Conservation (phyloP, 2,113 vertebrate species). For the Cheirogaleus medius region DNA sequence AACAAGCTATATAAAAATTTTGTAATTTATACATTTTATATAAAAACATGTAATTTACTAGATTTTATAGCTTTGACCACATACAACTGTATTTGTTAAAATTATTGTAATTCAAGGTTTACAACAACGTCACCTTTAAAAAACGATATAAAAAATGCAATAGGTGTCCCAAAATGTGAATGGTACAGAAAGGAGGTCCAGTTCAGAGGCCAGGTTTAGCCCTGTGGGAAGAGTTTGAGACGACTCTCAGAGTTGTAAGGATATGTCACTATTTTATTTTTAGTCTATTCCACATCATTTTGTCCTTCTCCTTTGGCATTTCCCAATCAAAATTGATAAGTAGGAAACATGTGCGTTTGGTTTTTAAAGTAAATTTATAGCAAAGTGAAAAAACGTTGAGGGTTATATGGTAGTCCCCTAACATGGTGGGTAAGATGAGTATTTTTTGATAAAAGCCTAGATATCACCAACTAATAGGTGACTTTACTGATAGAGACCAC, state of each 20-base stretch:
- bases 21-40: not conserved
- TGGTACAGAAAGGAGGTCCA: not conserved
- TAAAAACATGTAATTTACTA: not conserved
- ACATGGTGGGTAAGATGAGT: not conserved
- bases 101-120: not conserved
- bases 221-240: not conserved
- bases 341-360: not conserved
- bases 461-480: not conserved
- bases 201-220: not conserved
- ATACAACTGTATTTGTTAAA: not conserved
- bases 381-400: not conserved
- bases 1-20: not conserved
- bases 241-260: not conserved
- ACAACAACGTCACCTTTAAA: not conserved
- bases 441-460: not conserved
- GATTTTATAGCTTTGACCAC: not conserved
- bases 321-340: not conserved
- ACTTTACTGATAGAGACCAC: not conserved
- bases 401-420: not conserved
- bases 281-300: not conserved
- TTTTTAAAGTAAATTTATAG: not conserved
- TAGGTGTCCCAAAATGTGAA: not conserved
- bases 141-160: not conserved
- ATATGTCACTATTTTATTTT: not conserved
- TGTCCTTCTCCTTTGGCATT: not conserved